Conservation (phyloP, 2,113 vertebrate species). For the Neodontobutis hainanensis region DNA sequence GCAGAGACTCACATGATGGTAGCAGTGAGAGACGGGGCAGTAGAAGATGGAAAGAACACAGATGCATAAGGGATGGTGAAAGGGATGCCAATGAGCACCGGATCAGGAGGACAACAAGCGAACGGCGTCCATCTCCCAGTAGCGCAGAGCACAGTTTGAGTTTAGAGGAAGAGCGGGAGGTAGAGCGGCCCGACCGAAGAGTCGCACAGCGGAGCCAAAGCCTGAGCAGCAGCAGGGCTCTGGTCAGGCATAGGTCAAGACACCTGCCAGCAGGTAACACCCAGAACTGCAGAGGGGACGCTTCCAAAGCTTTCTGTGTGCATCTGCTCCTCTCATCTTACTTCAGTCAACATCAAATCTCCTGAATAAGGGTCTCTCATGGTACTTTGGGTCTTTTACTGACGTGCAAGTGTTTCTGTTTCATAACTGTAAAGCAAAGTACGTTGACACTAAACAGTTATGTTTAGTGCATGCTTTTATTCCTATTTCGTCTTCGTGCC, state of each 20-base stretch:
- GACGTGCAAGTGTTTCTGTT: constrained; percentile 20
- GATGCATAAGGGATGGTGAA: background rate
- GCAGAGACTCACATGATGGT: constrained; percentile 12
- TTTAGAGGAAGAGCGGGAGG: constrained; percentile 67
- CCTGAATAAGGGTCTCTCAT: constrained; percentile 13
- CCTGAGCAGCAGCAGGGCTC: constrained; percentile 52
- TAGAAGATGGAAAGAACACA: constrained; percentile 22
- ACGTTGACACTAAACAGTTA: constrained; percentile 1
- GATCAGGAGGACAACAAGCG: constrained; percentile 49
- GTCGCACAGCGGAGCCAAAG: constrained; percentile 60
- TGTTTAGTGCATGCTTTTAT: constrained; percentile 13
- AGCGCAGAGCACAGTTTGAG: constrained; percentile 52
- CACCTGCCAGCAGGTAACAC: constrained; percentile 72
- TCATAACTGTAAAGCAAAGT: constrained; percentile 5
- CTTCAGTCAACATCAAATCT: constrained; percentile 40
- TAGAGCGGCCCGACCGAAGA: constrained; percentile 36
- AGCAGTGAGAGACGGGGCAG: constrained; percentile 36
- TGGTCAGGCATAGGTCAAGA: constrained; percentile 46
- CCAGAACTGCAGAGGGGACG: constrained; percentile 30
- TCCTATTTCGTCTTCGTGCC: background rate
- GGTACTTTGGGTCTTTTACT: constrained; percentile 37
- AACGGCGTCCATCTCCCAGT: constrained; percentile 35
- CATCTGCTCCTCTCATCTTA: constrained; percentile 47
- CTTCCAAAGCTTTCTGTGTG: constrained; percentile 34
- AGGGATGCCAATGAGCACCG: constrained; percentile 19